These are phyloP conservation scores for Drosophila mayri DNA, from an alignment of 1,140 invertebrate genomes.

Conservation along the genomic window DNA sequence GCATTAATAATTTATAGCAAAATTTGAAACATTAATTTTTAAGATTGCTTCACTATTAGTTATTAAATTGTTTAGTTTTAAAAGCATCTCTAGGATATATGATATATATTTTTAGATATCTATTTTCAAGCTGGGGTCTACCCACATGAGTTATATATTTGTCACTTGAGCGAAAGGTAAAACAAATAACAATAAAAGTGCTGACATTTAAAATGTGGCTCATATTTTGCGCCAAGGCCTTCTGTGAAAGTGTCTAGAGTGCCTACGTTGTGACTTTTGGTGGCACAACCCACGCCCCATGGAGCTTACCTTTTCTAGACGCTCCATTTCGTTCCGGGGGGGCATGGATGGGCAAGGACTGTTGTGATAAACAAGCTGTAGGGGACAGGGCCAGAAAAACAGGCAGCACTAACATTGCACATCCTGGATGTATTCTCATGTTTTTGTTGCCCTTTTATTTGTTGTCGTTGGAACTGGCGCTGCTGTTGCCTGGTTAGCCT, in stretches of 20 bases:
- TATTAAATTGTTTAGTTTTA: neutral
- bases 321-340: conserved; percentile 63
- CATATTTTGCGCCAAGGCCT: conserved; percentile 57
- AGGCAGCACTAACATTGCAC: conserved; percentile 66
- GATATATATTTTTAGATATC: neutral
- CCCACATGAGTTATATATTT: conserved; percentile 10
- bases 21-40: too few relatives aligned
- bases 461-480: conserved; percentile 18
- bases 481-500: conserved; percentile 30
- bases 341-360: conserved; percentile 3
- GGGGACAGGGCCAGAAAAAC: conserved; percentile 43
- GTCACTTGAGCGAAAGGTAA: conserved; percentile 32
- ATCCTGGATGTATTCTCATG: conserved; percentile 56
- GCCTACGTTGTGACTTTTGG: conserved; percentile 25
- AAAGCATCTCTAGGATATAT: neutral
- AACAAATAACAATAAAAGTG: conserved; percentile 65
- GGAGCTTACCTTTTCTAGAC: conserved; percentile 59
- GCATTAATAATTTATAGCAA: neutral
- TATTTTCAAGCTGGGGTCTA: conserved; percentile 4
- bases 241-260: conserved; percentile 35
- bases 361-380: conserved; percentile 60
- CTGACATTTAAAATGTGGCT: conserved; percentile 61
- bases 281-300: conserved; percentile 21
- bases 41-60: neutral
- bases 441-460: conserved; percentile 53